Conservation (phyloP, 2,888 invertebrate genomes). For the Sarcophaga rosellei region DNA sequence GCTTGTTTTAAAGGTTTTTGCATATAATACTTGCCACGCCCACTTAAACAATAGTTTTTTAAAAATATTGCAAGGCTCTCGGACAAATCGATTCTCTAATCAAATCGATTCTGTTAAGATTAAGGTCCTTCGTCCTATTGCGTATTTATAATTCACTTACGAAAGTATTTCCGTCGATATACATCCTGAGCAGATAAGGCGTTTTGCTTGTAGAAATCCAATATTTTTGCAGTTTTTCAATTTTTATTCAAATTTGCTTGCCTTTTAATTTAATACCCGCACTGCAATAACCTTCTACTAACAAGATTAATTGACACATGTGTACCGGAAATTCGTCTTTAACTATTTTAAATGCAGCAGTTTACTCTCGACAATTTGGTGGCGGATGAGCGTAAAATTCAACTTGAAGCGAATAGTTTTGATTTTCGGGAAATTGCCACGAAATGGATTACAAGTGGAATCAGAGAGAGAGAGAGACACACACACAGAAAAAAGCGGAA, state of each 20-base stretch:
- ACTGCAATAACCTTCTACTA: background rate
- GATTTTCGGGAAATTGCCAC: conserved; percentile 58
- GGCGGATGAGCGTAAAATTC: background rate
- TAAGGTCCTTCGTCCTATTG: no score
- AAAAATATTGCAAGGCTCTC: no score
- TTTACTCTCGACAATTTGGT: background rate
- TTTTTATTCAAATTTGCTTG: background rate
- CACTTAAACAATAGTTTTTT: no score
- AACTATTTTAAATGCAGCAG: conserved; percentile 30
- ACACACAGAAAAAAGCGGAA: background rate
- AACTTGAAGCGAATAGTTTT: conserved; percentile 37
- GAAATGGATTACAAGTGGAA: conserved; percentile 17
- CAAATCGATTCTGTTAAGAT: no score
- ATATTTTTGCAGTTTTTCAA: background rate
- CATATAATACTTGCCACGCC: no score
- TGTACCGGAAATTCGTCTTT: conserved; percentile 50
- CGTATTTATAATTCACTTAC: no score
- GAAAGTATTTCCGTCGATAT: no score
- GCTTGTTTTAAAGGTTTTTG: no score
- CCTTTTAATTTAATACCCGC: background rate
- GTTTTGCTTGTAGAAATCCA: no score
- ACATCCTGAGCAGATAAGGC: no score
- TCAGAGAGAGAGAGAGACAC: background rate
- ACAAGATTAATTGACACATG: conserved; percentile 25
- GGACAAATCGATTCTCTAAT: no score